Percentiles rank a stretch among this genome's conserved stretches.
Conservation (phyloP, 2,113 vertebrate species). For the Vicugna pacos region DNA sequence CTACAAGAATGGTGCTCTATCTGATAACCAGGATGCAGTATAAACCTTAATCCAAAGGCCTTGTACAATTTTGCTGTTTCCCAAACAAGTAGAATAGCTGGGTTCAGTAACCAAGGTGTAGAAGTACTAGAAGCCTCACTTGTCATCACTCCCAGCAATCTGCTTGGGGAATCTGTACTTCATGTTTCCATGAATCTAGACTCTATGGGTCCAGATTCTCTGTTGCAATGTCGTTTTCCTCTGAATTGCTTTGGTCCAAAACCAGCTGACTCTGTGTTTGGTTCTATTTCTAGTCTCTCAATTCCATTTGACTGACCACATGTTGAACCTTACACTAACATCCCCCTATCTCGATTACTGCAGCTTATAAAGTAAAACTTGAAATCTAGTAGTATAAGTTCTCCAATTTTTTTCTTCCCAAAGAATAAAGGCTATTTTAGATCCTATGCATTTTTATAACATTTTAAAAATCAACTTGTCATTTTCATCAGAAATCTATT, state of each 20-base stretch:
- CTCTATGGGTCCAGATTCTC: background rate
- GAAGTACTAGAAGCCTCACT: background rate
- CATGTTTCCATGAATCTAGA: background rate
- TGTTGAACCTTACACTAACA: background rate
- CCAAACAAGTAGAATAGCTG: background rate
- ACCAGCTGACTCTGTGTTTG: background rate
- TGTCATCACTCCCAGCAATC: background rate
- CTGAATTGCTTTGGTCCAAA: slow-evolving; percentile 41
- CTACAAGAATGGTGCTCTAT: background rate
- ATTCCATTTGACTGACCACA: background rate
- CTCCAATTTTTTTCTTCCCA: background rate
- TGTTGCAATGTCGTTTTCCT: background rate
- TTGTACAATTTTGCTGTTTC: background rate
- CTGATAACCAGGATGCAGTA: background rate
- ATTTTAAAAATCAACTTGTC: background rate
- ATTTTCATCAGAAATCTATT: background rate
- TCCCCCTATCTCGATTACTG: background rate
- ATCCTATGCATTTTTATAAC: background rate
- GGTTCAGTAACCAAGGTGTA: background rate
- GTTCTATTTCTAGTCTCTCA: background rate
- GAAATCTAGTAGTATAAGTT: background rate
- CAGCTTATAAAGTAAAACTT: background rate
- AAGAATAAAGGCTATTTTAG: background rate
- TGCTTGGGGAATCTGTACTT: background rate
- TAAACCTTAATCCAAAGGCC: background rate